A percentile compares a stretch with the other conserved stretches of the same genome.
phyloP scores from a whole-genome alignment of 2,888 invertebrate genomes.

The Argyresthia albistria region DNA sequence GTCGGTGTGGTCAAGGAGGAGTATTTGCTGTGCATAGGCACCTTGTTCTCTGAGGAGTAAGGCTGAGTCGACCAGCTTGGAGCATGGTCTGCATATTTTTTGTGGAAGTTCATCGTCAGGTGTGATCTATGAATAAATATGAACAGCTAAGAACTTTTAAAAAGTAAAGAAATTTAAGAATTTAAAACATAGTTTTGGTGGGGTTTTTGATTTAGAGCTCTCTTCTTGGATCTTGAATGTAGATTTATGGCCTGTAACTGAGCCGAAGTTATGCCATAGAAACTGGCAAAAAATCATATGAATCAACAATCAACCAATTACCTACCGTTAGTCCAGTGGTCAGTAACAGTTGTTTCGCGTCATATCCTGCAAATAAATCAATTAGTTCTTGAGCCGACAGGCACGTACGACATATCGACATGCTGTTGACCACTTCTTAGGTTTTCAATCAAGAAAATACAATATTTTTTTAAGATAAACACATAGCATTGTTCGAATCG shows the following conservation, averaged over 20 bases:
- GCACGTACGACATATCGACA: background rate
- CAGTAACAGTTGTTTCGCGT: background rate
- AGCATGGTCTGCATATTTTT: slow-evolving; percentile 5
- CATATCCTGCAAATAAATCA: background rate
- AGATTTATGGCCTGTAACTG: background rate
- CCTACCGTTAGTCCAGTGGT: background rate
- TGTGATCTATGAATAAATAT: slow-evolving; percentile 3
- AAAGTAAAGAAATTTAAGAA: too few species aligned
- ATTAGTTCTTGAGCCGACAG: background rate
- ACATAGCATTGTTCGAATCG: background rate
- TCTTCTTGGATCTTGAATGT: background rate
- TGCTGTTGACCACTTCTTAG: background rate
- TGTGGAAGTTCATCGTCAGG: slow-evolving; percentile 7
- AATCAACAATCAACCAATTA: background rate
- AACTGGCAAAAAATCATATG: background rate
- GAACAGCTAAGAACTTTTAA: background rate
- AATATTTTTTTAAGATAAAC: background rate
- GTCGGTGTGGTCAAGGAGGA: background rate
- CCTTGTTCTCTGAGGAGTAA: slow-evolving; percentile 6
- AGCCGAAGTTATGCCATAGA: background rate
- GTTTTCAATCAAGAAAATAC: too few species aligned
- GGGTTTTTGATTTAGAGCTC: background rate
- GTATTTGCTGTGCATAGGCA: slow-evolving; percentile 1
- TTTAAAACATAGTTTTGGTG: background rate
- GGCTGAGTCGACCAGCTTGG: background rate